Percentiles rank a stretch among this genome's conserved stretches.
phyloP scores from a whole-genome alignment of 1,140 invertebrate genomes.

The Diabrotica virgifera region DNA sequence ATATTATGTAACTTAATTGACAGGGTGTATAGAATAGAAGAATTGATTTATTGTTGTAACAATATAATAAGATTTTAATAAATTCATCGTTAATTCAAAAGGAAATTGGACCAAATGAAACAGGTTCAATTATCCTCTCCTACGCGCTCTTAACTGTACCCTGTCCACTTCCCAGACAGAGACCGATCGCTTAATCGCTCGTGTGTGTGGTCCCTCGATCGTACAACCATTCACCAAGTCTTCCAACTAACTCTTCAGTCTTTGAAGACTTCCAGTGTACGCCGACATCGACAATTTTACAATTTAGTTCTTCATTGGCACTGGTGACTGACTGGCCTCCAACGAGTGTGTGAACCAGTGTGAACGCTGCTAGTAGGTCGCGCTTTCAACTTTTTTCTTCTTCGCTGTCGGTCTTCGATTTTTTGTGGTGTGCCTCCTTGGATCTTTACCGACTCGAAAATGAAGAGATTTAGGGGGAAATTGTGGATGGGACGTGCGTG shows the following conservation, averaged over 20 bases:
- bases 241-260: not conserved
- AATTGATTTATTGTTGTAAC: too few relatives aligned
- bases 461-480: not conserved
- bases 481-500: not conserved
- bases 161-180: too few relatives aligned
- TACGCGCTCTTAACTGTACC: too few relatives aligned
- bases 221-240: not conserved
- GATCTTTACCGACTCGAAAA: not conserved
- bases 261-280: not conserved
- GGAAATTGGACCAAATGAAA: too few relatives aligned
- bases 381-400: constrained; percentile 1
- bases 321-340: constrained; percentile 14
- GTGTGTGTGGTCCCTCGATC: not conserved
- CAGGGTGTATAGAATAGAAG: too few relatives aligned
- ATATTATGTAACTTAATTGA: too few relatives aligned
- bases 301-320: constrained; percentile 13
- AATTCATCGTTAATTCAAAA: too few relatives aligned
- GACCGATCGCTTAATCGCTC: too few relatives aligned
- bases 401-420: not conserved
- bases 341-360: not conserved
- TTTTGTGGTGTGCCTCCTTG: not conserved
- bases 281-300: not conserved
- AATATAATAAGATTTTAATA: too few relatives aligned
- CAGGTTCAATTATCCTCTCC: too few relatives aligned
- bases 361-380: constrained; percentile 11